Evolutionary conservation across 2,797 vertebrate genomes (phyloP), one percentile per base, ranked within the genome.

Genomic region (Cephalopachus bancanus): DNA sequence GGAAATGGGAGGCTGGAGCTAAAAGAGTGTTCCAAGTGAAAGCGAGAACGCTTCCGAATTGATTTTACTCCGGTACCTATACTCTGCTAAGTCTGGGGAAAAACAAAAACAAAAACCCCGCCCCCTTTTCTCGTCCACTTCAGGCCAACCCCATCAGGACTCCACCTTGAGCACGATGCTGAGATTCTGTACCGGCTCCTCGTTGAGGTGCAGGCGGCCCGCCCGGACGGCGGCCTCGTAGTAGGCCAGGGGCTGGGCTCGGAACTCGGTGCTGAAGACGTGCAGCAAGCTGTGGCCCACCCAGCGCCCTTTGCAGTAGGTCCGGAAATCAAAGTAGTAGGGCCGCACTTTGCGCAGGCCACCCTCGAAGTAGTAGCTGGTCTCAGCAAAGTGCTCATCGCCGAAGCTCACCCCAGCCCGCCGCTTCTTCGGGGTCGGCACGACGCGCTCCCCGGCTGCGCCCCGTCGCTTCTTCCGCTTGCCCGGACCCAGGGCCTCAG

Each of bases 261-360:
- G 99, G 98, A 99, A 99, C 98, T 99, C 99, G 7, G 97, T 98
- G 94, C 98, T 96, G 98, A 99, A 99, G 83, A 99, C 99, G 3
- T 99, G 98, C 78, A 98, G 95, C 2, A 99, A 99, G 90, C 97
- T 99, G 98, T 98, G 99, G 62, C 99, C 99, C 69, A 99, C 97
- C 99, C 99, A 99, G 57, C 99, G 99, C 10, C 99, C 99, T 98
- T 99, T 99, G 96, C 99, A 99, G 98, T 99, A 99, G 1, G 99
- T 99, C 92, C 98, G 99, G 95, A 99, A 99, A 83, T 99, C 99
- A 92, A 99, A 99, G 97, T 99, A 99, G 97, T 99, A 99, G 0
- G 99, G 99, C 2, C 96, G 97, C 79, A 99, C 99, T 98, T 99
- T 99, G 72, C 99, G 99, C 83, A 99, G 99, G 1, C 99, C 99